phyloP scores from a whole-genome alignment of 2,888 invertebrate genomes.

The Eilema caniola region DNA sequence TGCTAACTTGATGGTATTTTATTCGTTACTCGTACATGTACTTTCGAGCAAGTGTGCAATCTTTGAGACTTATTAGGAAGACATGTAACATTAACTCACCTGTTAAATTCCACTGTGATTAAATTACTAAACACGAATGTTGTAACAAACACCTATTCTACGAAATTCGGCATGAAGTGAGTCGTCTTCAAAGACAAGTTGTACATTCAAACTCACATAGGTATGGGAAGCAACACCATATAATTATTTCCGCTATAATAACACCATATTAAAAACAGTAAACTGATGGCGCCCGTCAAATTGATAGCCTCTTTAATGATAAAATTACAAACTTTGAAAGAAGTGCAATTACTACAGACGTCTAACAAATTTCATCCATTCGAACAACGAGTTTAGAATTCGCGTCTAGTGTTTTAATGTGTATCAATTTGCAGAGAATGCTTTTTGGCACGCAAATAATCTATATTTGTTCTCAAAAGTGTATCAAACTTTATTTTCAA shows the following conservation, averaged over 20 bases:
- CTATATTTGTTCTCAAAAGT: neutral
- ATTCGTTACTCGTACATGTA: constrained; percentile 19
- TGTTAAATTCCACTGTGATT: constrained; percentile 9
- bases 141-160: neutral
- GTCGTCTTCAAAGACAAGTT: neutral
- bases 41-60: constrained; percentile 4
- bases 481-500: neutral
- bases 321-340: constrained; percentile 54
- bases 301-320: constrained; percentile 54
- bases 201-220: constrained; percentile 4
- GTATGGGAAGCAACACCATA: constrained; percentile 34
- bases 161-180: neutral
- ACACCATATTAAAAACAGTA: constrained; percentile 36
- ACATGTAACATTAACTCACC: constrained; percentile 11
- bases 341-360: constrained; percentile 54
- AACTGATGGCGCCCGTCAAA: constrained; percentile 51
- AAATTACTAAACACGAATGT: neutral
- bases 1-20: constrained; percentile 15
- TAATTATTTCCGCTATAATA: constrained; percentile 41
- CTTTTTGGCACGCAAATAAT: constrained; percentile 5
- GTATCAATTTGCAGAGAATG: constrained; percentile 3
- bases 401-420: constrained; percentile 4
- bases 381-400: constrained; percentile 34
- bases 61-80: constrained; percentile 15
- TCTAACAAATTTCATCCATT: constrained; percentile 53